These are phyloP conservation scores for Semnornis frantzii DNA, from an alignment of 2,113 vertebrate genomes.

Conservation along the genomic window DNA sequence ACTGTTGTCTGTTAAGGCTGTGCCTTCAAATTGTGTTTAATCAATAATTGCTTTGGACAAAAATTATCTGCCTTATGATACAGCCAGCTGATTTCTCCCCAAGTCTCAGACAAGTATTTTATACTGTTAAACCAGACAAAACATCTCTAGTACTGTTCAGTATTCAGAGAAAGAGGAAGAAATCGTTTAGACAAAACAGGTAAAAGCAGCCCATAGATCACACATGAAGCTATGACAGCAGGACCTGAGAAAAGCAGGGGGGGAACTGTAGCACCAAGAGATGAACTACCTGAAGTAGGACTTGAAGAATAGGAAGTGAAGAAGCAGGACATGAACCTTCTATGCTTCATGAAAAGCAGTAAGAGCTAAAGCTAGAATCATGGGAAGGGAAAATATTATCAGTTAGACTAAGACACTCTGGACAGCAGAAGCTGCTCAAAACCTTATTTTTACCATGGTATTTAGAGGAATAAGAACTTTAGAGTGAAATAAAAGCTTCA, in stretches of 20 bases:
- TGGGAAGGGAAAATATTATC: background rate
- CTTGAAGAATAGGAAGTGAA: background rate
- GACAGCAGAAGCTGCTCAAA: background rate
- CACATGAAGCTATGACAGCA: background rate
- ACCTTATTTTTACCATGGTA: background rate
- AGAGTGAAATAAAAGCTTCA: background rate
- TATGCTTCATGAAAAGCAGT: background rate
- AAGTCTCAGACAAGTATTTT: background rate
- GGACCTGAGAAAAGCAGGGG: background rate
- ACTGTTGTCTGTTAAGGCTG: background rate
- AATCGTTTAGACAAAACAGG: background rate
- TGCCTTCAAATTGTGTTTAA: background rate
- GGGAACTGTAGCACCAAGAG: background rate
- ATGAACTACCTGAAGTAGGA: background rate
- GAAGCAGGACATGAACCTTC: background rate
- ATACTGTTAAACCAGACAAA: background rate
- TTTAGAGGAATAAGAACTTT: background rate
- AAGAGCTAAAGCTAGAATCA: background rate
- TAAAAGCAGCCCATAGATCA: background rate
- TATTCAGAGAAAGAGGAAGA: background rate
- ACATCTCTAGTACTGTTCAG: background rate
- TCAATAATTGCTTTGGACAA: background rate
- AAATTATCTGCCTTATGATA: background rate
- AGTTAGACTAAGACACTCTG: background rate
- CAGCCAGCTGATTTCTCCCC: background rate